A percentile compares a stretch with the other conserved stretches of the same genome.
These are phyloP conservation scores for Dromaius novaehollandiae DNA, from an alignment of 2,113 vertebrate species.

Conservation along the genomic window DNA sequence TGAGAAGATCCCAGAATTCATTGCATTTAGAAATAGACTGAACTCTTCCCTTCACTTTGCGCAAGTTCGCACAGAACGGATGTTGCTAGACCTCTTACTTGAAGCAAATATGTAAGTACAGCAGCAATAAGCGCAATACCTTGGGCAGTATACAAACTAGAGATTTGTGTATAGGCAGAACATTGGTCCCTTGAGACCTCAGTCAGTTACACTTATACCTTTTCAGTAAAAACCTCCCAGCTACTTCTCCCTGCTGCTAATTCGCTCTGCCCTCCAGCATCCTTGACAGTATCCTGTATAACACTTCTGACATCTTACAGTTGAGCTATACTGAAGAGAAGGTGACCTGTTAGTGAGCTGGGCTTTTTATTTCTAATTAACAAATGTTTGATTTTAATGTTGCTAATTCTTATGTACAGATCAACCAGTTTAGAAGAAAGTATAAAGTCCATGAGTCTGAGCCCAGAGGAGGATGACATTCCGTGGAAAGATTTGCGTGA, in stretches of 20 bases:
- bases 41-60: slow-evolving; percentile 98
- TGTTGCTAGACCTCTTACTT: slow-evolving; percentile 94
- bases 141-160: accelerated
- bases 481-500: slow-evolving; percentile 93
- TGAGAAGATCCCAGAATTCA: slow-evolving; percentile 99
- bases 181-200: accelerated
- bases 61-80: slow-evolving; percentile 95
- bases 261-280: neutral
- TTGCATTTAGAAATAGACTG: slow-evolving; percentile 93
- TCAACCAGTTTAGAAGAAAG: slow-evolving; percentile 93
- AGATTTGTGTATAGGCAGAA: too few species aligned
- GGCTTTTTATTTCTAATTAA: neutral
- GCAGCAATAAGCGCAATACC: neutral
- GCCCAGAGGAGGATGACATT: slow-evolving; percentile 95
- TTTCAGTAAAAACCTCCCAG: neutral
- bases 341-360: neutral
- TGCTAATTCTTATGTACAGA: slow-evolving; percentile 64
- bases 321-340: neutral
- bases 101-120: slow-evolving; percentile 95
- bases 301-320: neutral
- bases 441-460: slow-evolving; percentile 94
- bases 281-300: accelerated
- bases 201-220: neutral
- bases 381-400: neutral
- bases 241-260: neutral